Conservation (phyloP, 2,797 vertebrate species). For the Parambassis ranga region DNA sequence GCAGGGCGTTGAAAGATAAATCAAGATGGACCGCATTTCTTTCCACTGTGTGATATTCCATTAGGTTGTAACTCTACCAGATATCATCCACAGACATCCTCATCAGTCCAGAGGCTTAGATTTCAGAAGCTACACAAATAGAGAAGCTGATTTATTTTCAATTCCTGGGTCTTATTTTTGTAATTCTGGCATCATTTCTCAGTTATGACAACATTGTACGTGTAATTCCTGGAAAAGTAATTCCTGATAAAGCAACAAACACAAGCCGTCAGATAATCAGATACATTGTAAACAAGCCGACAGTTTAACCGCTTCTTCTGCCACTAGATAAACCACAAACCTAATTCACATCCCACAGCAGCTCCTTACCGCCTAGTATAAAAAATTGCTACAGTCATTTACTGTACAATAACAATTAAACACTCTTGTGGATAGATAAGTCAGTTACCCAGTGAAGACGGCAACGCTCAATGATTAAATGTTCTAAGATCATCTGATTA, state of each 20-base stretch:
- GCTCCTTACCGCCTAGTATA: background rate
- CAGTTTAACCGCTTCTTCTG: background rate
- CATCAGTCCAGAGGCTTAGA: conserved; percentile 24
- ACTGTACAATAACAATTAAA: background rate
- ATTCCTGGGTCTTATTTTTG: background rate
- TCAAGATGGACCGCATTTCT: conserved; percentile 24
- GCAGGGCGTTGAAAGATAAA: background rate
- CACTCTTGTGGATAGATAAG: background rate
- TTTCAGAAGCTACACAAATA: conserved; percentile 7
- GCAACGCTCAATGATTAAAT: too few relatives aligned
- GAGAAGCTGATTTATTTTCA: background rate
- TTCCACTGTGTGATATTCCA: background rate
- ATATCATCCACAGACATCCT: conserved; percentile 25
- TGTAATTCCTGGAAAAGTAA: background rate
- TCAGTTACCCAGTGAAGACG: background rate
- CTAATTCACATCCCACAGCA: background rate
- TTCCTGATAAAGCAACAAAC: background rate
- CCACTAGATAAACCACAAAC: background rate
- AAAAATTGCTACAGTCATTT: background rate
- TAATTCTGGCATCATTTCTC: background rate
- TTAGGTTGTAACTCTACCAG: conserved; percentile 23
- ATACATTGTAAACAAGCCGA: background rate
- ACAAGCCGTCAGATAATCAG: background rate
- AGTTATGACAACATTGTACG: background rate
- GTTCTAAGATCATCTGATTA: background rate